These are phyloP conservation scores for Lates japonicus DNA, from an alignment of 2,797 vertebrate genomes.

Conservation along the genomic window DNA sequence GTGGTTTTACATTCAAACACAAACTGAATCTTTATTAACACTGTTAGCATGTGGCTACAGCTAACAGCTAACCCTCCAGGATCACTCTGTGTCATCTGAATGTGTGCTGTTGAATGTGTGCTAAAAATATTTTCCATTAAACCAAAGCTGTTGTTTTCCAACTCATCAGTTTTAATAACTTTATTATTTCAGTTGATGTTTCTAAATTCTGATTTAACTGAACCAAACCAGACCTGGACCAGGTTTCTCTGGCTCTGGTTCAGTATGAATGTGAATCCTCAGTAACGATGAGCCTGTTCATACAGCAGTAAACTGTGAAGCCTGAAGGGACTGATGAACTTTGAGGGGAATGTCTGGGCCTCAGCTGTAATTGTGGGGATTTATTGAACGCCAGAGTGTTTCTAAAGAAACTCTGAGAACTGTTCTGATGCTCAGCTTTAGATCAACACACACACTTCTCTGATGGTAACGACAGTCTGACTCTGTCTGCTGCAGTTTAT, in stretches of 20 bases:
- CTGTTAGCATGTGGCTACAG: neutral
- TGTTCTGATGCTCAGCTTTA: neutral
- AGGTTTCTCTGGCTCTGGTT: neutral
- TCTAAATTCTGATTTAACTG: too few relatives aligned
- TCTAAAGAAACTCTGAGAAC: neutral
- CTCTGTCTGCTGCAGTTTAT: neutral
- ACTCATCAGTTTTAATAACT: neutral
- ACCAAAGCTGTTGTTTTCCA: too few relatives aligned
- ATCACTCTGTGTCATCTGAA: neutral
- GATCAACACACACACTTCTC: too few relatives aligned
- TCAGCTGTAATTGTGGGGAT: conserved; percentile 22
- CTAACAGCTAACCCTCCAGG: neutral
- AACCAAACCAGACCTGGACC: too few relatives aligned
- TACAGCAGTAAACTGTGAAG: neutral
- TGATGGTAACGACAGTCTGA: too few relatives aligned
- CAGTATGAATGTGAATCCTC: neutral
- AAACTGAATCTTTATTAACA: neutral
- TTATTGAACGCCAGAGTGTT: conserved; percentile 1
- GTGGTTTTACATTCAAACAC: neutral
- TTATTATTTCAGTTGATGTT: too few relatives aligned
- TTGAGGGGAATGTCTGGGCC: conserved; percentile 58
- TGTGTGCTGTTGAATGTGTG: too few relatives aligned
- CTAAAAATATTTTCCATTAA: too few relatives aligned
- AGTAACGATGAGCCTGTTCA: neutral
- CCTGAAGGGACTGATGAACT: conserved; percentile 62